Base-by-base conservation (phyloP, 1,140 invertebrate species). In the Cataglyphis hispanica region DNA sequence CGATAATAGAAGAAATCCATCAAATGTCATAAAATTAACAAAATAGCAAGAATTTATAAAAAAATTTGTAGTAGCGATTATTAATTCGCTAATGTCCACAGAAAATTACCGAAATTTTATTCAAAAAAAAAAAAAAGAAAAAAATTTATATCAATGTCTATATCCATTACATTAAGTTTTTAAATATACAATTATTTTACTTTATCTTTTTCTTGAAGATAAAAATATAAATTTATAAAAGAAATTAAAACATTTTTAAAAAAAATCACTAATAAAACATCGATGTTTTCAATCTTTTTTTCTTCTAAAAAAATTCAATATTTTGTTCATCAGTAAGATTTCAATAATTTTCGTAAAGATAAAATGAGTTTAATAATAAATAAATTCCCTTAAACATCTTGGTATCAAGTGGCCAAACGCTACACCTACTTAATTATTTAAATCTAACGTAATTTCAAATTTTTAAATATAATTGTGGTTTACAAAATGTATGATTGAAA, bases 181-280 rank as follows among this genome's bases (percentile, higher is more conserved):
- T n/a, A 58, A 34, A 34, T 37, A 22, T 34, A n/a, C 2, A 37
- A 37, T 58, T 22, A 31, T 74, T 46, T 74, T 74, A 53, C 11
- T 56, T 1, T 6, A 13, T 19, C 50, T 46, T 3, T 46, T 46
- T 16, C 13, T 46, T 46, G 3, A 19, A 22, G 19, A 56, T 16
- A 16, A 74, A 58, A 58, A 53, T 46, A 70, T 70, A 50, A n/a
- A 53, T 58, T 58, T 2, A 34, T 34, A 37, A 19, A 46, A 46
- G 7, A 56, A 6, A 25, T 6, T 13, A 37, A 37, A 6, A 16
- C 37, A 37, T 58, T 58, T 74, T 11, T n/a, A n/a, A n/a, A n/a
- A 25, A 8, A 58, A 37, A 3, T 1, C n/a, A 13, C 19, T 31
- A 37, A 11, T 13, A 13, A 0, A 53, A 16, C 31, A n/a, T 58